Percentiles rank a stretch among this genome's conserved stretches.
These are phyloP conservation scores for Archivesica marissinica DNA, from an alignment of 1,140 invertebrate species.

Conservation along the genomic window DNA sequence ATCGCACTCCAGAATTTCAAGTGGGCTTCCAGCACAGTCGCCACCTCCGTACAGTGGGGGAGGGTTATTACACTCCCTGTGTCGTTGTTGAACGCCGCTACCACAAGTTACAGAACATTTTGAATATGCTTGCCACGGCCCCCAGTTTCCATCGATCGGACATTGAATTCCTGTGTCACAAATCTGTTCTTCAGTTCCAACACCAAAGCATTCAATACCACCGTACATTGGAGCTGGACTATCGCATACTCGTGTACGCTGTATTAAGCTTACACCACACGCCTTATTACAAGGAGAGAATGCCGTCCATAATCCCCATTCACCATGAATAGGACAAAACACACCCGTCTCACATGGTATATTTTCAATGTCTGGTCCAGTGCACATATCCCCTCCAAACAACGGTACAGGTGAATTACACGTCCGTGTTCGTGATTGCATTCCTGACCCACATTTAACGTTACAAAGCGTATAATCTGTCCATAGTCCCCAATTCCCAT, in stretches of 20 bases:
- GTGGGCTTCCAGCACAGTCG: constrained; percentile 65
- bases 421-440: constrained; percentile 64
- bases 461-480: constrained; percentile 75
- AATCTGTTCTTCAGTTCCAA: constrained; percentile 39
- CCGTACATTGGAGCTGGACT: constrained; percentile 62
- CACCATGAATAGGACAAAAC: constrained; percentile 81
- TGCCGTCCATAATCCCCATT: constrained; percentile 67
- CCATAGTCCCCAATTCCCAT: constrained; percentile 80
- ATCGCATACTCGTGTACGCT: constrained; percentile 65
- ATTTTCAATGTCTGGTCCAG: constrained; percentile 67
- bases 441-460: constrained; percentile 71
- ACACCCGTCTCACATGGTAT: constrained; percentile 70
- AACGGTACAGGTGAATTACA: constrained; percentile 76
- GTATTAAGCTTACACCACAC: constrained; percentile 68
- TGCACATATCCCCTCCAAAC: constrained; percentile 79
- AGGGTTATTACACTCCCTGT: constrained; percentile 71
- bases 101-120: constrained; percentile 73
- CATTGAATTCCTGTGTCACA: constrained; percentile 57
- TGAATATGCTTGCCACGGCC: constrained; percentile 42
- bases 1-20: constrained; percentile 35
- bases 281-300: constrained; percentile 65
- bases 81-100: constrained; percentile 65
- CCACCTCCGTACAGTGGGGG: constrained; percentile 70
- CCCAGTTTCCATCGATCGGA: constrained; percentile 62
- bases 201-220: constrained; percentile 60